Evolutionary conservation across 2,888 invertebrate genomes (phyloP), one percentile per base, ranked within the genome.

Genomic region (Dryobotodes eremita): DNA sequence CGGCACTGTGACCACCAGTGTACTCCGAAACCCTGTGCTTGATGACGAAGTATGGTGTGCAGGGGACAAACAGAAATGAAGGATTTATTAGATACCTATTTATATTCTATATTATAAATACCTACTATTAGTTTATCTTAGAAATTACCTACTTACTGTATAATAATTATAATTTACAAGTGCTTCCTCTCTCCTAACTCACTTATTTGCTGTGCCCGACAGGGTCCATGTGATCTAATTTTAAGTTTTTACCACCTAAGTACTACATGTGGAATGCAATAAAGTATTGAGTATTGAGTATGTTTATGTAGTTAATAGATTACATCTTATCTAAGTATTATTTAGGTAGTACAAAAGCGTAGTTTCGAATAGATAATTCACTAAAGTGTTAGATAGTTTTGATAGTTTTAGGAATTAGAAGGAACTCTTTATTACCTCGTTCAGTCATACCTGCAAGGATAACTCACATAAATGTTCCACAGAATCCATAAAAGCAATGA

Each of bases 401-500:
- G 15, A 23, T 20, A 42, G 20, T 61, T 50, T 59, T 20, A 20
- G 13, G 48, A 66, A 48, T 55, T 8, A 48, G 4, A 53, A 26
- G 8, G 31, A 57, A 36, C 62, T 20, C 23, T 79, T 31, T 61
- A 69, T 20, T 1, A 57, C 26, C 59, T 6, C 13, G 72, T 62
- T 66, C 50, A 53, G 55, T 83, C 42, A 69, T 59, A 65, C 31
- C 75, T 61, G 57, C 57, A 3, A 15, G 46, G 23, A 72, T 57
- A 72, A 79, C 17, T 72, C 81, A 72, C 72, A 50, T 72, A 57
- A 70, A 81, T 59, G 68, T 62, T 59, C 71, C 59, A 0, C 62
- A 53, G 62, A n/a, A 71, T 71, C 76, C 83, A 81, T 83, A 62
- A 83, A 80, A 55, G 59, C 71, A 81, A 81, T 69, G 53, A 42